Evolutionary conservation across 2,888 invertebrate species (phyloP), one percentile per base, ranked within the genome.

Genomic region (Blastobasis lacticolella): DNA sequence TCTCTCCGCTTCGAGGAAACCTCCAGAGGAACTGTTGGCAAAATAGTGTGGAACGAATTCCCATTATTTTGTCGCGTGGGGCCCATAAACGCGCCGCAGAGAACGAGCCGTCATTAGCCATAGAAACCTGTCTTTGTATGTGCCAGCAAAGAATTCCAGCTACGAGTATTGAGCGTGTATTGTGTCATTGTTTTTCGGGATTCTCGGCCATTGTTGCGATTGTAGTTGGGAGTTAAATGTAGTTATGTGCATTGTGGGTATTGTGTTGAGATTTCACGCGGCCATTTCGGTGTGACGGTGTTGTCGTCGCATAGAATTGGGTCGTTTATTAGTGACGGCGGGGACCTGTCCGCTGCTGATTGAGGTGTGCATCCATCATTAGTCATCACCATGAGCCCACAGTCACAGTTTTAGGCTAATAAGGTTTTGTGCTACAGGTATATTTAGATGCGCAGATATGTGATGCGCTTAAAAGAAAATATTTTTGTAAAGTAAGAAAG

Each of bases 1-100:
- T 83, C 80, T 79, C 73, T 73, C 73, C 66, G 54, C 52, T 87
- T 87, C 87, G 74, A 64, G 74, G 87, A 88, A 87, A 58, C 62
- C 59, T 60, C 58, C 54, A 59, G 61, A 69, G 67, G 63, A 73
- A 69, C 63, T 83, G 80, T 81, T 84, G 82, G 73, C 83, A 86
- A 84, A 85, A 87, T 74, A 81, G 75, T 86, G 85, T 86, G 88
- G 78, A 86, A 87, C 86, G 75, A 87, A 88, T 88, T 71, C 68
- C 68, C 68, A 79, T 82, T 83, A 79, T 83, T 72, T 70, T 79
- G 88, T 84, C 88, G 88, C 88, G 88, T 88, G 88, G 88, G 78
- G 71, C 72, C 78, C 80, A 81, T 86, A 87, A 86, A 87, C 58
- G 72, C 57, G 62, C 85, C 85, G 85, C 86, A 86, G 83, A 69